Evolutionary conservation across 2,113 vertebrate species (phyloP).

Genomic region (Psettodes erumei): DNA sequence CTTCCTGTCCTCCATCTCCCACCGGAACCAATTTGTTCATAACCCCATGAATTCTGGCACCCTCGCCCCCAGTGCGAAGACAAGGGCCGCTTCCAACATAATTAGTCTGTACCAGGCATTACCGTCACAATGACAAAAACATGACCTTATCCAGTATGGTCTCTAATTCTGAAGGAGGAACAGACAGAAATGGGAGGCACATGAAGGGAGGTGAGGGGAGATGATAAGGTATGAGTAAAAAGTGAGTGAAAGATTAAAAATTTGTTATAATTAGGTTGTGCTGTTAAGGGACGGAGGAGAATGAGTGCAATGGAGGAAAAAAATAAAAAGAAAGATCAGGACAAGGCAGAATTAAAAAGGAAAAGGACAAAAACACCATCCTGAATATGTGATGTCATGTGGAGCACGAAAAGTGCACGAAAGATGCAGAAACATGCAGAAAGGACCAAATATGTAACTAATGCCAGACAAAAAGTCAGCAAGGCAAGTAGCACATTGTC

Average conservation of each 20-base stretch:
- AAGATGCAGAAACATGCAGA: neutral
- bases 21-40: constrained; percentile 80
- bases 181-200: constrained; percentile 36
- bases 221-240: constrained; percentile 64
- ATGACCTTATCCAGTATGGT: constrained; percentile 69
- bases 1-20: constrained; percentile 77
- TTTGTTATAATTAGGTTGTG: constrained; percentile 67
- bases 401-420: constrained; percentile 10
- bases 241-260: constrained; percentile 69
- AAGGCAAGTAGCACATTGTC: neutral
- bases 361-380: constrained; percentile 37
- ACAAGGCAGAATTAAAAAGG: constrained; percentile 34
- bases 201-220: constrained; percentile 36
- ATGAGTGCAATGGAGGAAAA: constrained; percentile 27
- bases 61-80: constrained; percentile 59
- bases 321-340: constrained; percentile 47
- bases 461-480: neutral
- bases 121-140: constrained; percentile 74
- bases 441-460: neutral
- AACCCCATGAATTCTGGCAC: constrained; percentile 75
- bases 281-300: constrained; percentile 59
- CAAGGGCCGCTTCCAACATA: constrained; percentile 66
- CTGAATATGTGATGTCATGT: constrained; percentile 23
- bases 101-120: constrained; percentile 75
- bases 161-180: constrained; percentile 57